Percentiles rank a stretch among this genome's conserved stretches.
Evolutionary conservation across 2,888 invertebrate genomes (phyloP).

Genomic region (Epinotia nisella): DNA sequence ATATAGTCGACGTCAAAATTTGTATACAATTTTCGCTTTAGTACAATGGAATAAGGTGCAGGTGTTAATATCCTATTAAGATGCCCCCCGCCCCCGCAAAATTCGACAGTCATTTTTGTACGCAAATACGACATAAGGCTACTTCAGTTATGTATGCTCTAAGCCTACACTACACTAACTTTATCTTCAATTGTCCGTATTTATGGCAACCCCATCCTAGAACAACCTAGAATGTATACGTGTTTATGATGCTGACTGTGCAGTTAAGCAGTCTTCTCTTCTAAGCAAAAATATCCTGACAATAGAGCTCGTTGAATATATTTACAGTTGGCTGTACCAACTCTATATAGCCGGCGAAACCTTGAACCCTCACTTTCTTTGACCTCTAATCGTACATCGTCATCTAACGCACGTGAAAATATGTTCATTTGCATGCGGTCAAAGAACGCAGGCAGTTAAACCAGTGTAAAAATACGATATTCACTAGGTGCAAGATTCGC

Average conservation of each 20-base stretch:
- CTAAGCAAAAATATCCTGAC: not conserved
- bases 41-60: not conserved
- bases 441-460: not conserved
- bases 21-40: not conserved
- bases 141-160: too few species aligned
- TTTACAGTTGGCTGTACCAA: not conserved
- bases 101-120: too few species aligned
- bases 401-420: not conserved
- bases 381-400: slow-evolving; percentile 2
- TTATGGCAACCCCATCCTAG: too few species aligned
- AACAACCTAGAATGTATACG: too few species aligned
- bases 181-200: too few species aligned
- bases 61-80: too few species aligned
- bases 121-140: too few species aligned
- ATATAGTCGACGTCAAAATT: not conserved
- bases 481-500: too few species aligned
- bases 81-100: too few species aligned
- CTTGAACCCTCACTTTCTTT: slow-evolving; percentile 30
- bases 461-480: too few species aligned
- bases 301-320: not conserved
- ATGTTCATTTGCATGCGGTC: not conserved
- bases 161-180: too few species aligned
- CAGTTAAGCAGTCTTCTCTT: not conserved
- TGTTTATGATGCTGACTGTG: not conserved
- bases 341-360: not conserved